These are phyloP conservation scores for Molossus molossus DNA, from an alignment of 2,797 vertebrate genomes.

Conservation along the genomic window DNA sequence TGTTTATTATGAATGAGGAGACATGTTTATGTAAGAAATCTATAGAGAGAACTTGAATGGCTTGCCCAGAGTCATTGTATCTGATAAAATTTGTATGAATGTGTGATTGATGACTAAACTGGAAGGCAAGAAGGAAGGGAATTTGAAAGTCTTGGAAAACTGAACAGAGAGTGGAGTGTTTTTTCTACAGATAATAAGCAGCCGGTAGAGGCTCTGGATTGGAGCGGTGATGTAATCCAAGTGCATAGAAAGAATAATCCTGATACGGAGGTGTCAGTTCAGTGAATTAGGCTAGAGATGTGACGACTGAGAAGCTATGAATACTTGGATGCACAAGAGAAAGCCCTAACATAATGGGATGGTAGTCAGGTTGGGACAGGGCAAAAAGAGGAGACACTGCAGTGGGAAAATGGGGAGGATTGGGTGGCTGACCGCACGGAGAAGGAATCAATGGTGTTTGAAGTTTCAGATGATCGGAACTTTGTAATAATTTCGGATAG, in stretches of 20 bases:
- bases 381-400: neutral
- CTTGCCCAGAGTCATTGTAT: neutral
- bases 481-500: neutral
- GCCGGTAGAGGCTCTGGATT: neutral
- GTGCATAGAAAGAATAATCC: neutral
- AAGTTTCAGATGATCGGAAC: neutral
- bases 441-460: neutral
- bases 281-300: neutral
- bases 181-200: neutral
- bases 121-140: neutral
- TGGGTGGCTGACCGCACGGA: neutral
- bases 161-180: neutral
- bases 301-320: neutral
- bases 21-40: constrained; percentile 42
- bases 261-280: neutral
- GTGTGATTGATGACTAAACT: neutral
- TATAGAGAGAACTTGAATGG: neutral
- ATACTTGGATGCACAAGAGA: neutral
- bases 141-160: constrained; percentile 9
- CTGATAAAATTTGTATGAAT: neutral
- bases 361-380: neutral
- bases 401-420: neutral
- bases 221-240: neutral
- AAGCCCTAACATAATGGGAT: neutral
- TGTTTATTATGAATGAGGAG: constrained; percentile 32